Percentiles rank a stretch among this genome's conserved stretches.
phyloP scores from a whole-genome alignment of 2,888 invertebrate genomes.

The Sussaba pulchella region DNA sequence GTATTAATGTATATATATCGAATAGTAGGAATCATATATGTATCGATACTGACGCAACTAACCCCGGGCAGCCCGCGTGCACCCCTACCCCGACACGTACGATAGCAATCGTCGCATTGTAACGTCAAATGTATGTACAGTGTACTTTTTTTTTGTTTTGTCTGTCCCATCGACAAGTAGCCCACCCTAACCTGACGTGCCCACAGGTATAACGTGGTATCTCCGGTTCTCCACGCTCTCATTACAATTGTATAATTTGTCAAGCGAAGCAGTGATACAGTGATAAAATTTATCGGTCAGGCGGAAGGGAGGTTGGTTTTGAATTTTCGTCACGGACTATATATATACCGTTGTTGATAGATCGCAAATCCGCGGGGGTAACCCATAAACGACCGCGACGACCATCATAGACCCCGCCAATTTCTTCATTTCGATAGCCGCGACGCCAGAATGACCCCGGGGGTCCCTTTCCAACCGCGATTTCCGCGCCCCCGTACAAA shows the following conservation, averaged over 20 bases:
- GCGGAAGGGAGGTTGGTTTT: conserved; percentile 20
- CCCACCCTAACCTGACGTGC: too few relatives aligned
- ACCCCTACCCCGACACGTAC: too few relatives aligned
- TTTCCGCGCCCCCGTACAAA: conserved; percentile 3
- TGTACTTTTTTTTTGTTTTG: too few relatives aligned
- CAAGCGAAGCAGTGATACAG: conserved; percentile 49
- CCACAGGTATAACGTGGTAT: too few relatives aligned
- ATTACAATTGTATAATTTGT: conserved; percentile 59
- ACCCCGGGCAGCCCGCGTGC: too few relatives aligned
- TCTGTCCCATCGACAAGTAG: too few relatives aligned
- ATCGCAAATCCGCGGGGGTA: conserved; percentile 49
- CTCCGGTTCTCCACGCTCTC: conserved; percentile 13
- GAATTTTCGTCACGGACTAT: conserved; percentile 59
- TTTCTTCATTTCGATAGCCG: conserved; percentile 44
- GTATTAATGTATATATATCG: too few relatives aligned
- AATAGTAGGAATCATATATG: too few relatives aligned
- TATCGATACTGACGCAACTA: too few relatives aligned
- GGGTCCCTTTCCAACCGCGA: conserved; percentile 29
- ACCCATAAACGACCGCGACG: conserved; percentile 25
- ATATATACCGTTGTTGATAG: conserved; percentile 58
- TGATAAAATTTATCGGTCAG: conserved; percentile 46
- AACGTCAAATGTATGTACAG: too few relatives aligned
- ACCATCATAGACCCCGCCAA: conserved; percentile 26
- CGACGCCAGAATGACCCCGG: conserved; percentile 51
- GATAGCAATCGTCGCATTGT: too few relatives aligned